A percentile compares a stretch with the other conserved stretches of the same genome.
phyloP scores from a whole-genome alignment of 2,113 vertebrate genomes.

The Athene noctua region DNA sequence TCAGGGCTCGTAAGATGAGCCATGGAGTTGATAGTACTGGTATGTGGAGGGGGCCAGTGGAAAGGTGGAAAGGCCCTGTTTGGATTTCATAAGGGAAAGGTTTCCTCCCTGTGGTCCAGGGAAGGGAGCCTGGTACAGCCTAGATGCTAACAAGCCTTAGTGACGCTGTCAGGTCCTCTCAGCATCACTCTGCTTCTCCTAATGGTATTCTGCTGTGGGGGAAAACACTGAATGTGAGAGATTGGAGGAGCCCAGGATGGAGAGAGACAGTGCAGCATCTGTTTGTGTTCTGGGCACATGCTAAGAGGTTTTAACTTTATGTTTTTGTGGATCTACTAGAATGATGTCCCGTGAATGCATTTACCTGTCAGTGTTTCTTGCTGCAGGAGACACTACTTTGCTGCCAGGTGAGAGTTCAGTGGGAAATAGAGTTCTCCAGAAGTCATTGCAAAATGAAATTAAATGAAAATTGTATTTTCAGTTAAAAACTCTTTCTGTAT shows the following conservation, averaged over 20 bases:
- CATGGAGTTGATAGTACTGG: fast-evolving
- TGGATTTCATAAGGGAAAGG: neutral
- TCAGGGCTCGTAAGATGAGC: neutral
- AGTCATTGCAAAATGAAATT: neutral
- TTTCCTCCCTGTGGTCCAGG: fast-evolving
- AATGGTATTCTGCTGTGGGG: neutral
- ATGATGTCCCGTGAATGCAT: neutral
- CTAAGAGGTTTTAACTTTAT: neutral
- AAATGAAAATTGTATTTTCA: neutral
- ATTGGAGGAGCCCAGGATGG: neutral
- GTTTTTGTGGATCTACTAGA: neutral
- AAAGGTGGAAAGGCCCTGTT: neutral
- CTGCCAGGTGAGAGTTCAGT: neutral
- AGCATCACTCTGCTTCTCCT: neutral
- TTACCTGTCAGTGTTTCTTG: neutral
- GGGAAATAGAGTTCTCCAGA: neutral
- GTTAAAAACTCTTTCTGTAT: neutral
- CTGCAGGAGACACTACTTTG: neutral
- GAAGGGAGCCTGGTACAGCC: neutral
- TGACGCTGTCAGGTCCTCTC: neutral
- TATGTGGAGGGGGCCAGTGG: neutral
- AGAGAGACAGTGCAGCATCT: neutral
- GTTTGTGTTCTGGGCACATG: neutral
- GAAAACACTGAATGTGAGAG: neutral
- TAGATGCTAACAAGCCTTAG: neutral